Evolutionary conservation across 1,140 invertebrate species (phyloP).

Genomic region (Charaxes varanes): DNA sequence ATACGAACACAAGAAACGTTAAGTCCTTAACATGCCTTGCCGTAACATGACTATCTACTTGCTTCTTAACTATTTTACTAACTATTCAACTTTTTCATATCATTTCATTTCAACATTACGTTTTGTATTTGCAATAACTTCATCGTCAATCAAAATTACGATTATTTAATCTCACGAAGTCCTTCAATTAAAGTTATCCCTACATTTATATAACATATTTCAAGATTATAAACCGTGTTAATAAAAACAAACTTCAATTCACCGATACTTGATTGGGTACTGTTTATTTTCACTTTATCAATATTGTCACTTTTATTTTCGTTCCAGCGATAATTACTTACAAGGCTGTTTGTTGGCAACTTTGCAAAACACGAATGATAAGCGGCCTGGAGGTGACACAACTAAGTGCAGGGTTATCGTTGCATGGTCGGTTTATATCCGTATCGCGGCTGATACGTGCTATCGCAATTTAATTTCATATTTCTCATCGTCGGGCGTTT

Average conservation of each 20-base stretch:
- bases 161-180: too few species aligned
- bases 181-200: too few species aligned
- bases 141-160: too few species aligned
- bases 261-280: not conserved
- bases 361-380: constrained; percentile 58
- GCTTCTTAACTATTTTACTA: too few species aligned
- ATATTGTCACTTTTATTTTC: constrained; percentile 36
- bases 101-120: too few species aligned
- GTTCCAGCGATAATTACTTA: constrained; percentile 23
- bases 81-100: too few species aligned
- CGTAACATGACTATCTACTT: too few species aligned
- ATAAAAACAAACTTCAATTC: not conserved
- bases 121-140: too few species aligned
- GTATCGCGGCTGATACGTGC: constrained; percentile 41
- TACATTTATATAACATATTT: too few species aligned
- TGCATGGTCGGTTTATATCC: constrained; percentile 37
- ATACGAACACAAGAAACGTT: too few species aligned
- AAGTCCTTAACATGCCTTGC: too few species aligned
- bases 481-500: constrained; percentile 8
- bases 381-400: constrained; percentile 33
- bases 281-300: constrained; percentile 42
- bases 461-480: constrained; percentile 32
- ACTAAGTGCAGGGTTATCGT: constrained; percentile 56
- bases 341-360: constrained; percentile 47
- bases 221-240: too few species aligned